Evolutionary conservation across 2,797 vertebrate species (phyloP), one percentile per base, ranked within the genome.

Genomic region (Apogon hyalosoma): DNA sequence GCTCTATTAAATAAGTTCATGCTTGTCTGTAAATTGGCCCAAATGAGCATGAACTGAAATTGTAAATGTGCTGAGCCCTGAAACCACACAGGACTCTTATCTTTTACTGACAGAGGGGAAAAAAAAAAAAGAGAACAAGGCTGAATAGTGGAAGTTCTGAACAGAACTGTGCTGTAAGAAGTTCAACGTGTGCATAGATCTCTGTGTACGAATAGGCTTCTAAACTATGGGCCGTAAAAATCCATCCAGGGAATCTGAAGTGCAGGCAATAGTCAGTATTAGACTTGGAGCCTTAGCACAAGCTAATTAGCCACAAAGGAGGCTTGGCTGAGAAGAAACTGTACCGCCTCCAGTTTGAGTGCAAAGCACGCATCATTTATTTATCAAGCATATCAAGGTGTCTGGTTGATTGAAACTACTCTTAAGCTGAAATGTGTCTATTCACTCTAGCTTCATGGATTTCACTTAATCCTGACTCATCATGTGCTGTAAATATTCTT

Each of bases 281-380:
- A 71, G 61, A 54, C 64, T 81, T 45, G 51, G 28, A 74, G 80
- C 67, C 45, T 79, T 52, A 69, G 75, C 68, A 59, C 53, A 54
- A 72, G 78, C 58, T 86, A 88, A 92, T 91, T 84, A 89, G 69
- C 78, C 75, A 85, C 86, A 57, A 49, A 80, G 75, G 65, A 47
- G 43, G 33, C 70, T 83, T 55, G 50, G 69, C 24, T 46, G 52
- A 59, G 53, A 54, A 45, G 40, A 71, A 78, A 60, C 62, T 68
- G 55, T 57, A 52, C 63, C 71, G 67, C 72, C 61, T 85, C 61
- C 40, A 62, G 48, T 77, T 86, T 75, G 48, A 48, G 19, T 33
- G 60, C 61, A 72, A 77, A 69, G 54, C 53, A n/a, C 10, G 47
- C 47, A 74, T 75, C 3, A 69, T 69, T 70, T 79, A 72, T 81